phyloP scores from a whole-genome alignment of 2,113 vertebrate species.

The Ariopsis seemanni region DNA sequence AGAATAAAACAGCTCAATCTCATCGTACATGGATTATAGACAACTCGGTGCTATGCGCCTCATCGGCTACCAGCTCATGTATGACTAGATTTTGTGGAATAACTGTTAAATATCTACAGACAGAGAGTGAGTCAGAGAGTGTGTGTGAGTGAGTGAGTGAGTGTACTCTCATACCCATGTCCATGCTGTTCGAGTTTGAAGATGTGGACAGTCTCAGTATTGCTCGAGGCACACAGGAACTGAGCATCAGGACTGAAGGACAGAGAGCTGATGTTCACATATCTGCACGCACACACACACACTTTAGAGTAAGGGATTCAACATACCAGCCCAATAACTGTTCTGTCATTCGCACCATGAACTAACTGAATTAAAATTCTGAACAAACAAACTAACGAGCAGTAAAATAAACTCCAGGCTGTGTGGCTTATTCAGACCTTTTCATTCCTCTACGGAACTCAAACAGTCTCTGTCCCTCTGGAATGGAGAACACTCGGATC shows the following conservation, averaged over 20 bases:
- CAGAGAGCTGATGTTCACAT: constrained; percentile 91
- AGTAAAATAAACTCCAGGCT: neutral
- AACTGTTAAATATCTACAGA: too few species aligned
- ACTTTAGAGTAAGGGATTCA: neutral
- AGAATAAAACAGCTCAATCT: too few species aligned
- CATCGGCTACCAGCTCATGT: too few species aligned
- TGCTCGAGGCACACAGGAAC: constrained; percentile 95
- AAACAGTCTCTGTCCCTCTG: constrained; percentile 91
- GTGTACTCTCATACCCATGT: constrained; percentile 71
- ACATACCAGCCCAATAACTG: neutral
- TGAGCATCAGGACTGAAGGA: constrained; percentile 92
- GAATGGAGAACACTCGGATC: constrained; percentile 95
- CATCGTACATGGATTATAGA: too few species aligned
- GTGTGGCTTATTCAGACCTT: constrained; percentile 72
- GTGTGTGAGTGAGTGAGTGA: constrained; percentile 1
- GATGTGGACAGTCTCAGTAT: constrained; percentile 94
- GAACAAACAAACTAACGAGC: neutral
- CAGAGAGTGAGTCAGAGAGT: too few species aligned
- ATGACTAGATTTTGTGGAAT: too few species aligned
- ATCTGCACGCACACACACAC: constrained; percentile 71
- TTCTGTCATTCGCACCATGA: neutral
- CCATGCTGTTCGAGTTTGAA: constrained; percentile 87
- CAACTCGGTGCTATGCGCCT: too few species aligned
- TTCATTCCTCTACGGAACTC: constrained; percentile 96
- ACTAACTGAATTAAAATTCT: neutral